A percentile compares a stretch with the other conserved stretches of the same genome.
Conservation (phyloP, 2,888 invertebrate species). For the Orthosia gothica region DNA sequence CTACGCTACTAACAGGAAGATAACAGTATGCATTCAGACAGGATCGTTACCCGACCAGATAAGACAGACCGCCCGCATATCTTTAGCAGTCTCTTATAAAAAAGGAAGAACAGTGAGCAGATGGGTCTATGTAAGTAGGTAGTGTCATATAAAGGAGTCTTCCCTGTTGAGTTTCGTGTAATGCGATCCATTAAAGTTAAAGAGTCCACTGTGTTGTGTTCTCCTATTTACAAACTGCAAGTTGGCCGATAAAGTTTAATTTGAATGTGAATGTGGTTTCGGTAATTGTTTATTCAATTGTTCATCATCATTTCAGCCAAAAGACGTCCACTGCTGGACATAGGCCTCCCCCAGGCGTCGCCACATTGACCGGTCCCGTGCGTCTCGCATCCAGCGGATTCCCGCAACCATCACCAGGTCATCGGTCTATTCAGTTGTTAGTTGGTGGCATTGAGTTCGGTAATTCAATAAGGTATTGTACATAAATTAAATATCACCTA, state of each 20-base stretch:
- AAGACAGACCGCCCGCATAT: constrained; percentile 37
- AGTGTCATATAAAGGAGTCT: constrained; percentile 14
- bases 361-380: too few species aligned
- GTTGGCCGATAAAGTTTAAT: constrained; percentile 15
- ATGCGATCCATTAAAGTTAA: constrained; percentile 56
- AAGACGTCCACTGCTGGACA: too few species aligned
- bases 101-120: constrained; percentile 21
- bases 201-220: constrained; percentile 39
- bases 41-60: constrained; percentile 34
- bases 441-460: background rate
- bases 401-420: too few species aligned
- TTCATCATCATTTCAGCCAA: too few species aligned
- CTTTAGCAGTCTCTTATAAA: constrained; percentile 25
- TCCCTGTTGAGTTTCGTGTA: constrained; percentile 46
- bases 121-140: constrained; percentile 50
- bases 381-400: too few species aligned
- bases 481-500: too few species aligned
- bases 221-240: constrained; percentile 54
- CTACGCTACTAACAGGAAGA: constrained; percentile 8
- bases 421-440: background rate
- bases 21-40: constrained; percentile 37
- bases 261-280: background rate
- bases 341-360: too few species aligned
- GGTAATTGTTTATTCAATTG: background rate
- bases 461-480: background rate